Evolutionary conservation across 2,888 invertebrate species (phyloP).

Genomic region (Troides oblongomaculatus): DNA sequence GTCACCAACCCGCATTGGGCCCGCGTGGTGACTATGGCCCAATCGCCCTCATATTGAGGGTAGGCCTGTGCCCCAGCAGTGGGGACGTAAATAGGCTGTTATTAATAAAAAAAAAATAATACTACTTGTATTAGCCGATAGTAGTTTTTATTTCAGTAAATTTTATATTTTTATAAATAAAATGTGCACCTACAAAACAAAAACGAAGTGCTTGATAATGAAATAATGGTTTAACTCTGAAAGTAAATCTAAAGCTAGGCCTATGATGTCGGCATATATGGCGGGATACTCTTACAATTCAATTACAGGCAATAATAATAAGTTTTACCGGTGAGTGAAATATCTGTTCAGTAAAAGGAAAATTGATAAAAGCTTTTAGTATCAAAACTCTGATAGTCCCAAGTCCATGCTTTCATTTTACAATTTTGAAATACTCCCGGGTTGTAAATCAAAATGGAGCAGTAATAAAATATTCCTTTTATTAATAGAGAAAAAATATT

Average conservation of each 20-base stretch:
- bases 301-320: slow-evolving; percentile 13
- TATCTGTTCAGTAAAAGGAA: slow-evolving; percentile 13
- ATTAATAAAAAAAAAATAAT: no score
- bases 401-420: background rate
- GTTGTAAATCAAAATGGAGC: background rate
- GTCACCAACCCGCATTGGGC: no score
- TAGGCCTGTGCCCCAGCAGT: no score
- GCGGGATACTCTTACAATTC: slow-evolving; percentile 8
- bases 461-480: background rate
- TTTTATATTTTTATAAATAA: background rate
- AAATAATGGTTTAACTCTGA: background rate
- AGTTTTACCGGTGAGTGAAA: slow-evolving; percentile 7
- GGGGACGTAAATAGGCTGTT: no score
- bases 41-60: no score
- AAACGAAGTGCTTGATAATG: background rate
- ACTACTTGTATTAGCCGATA: no score
- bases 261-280: background rate
- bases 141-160: no score
- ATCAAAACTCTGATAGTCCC: background rate
- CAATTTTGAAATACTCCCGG: background rate
- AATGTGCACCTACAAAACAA: background rate
- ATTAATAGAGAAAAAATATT: background rate
- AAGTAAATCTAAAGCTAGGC: background rate
- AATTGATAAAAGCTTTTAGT: slow-evolving; percentile 21
- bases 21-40: no score